phyloP scores from a whole-genome alignment of 1,140 invertebrate genomes.

The Pseudomyrmex concolor region DNA sequence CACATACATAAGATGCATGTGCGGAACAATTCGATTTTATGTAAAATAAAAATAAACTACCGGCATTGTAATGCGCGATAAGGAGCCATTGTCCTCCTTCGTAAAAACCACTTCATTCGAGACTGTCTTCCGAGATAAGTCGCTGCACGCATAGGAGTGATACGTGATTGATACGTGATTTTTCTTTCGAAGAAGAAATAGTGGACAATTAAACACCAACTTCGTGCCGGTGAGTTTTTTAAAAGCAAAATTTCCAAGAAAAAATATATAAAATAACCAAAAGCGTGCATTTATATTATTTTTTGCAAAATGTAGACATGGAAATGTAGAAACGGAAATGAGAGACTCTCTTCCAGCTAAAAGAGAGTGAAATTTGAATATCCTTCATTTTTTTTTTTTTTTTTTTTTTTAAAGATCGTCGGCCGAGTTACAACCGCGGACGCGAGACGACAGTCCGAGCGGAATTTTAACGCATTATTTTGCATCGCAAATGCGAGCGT shows the following conservation, averaged over 20 bases:
- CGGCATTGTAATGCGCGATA: conserved; percentile 63
- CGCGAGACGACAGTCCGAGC: conserved; percentile 28
- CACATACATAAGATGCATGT: conserved; percentile 13
- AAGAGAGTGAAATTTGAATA: conserved; percentile 44
- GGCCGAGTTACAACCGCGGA: conserved; percentile 44
- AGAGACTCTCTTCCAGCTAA: not conserved
- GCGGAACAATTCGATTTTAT: conserved; percentile 61
- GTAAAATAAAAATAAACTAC: conserved; percentile 62
- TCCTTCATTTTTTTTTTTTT: not conserved
- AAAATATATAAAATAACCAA: too few species aligned
- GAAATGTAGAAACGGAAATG: not conserved
- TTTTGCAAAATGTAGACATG: not conserved
- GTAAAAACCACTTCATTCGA: not conserved
- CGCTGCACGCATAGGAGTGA: not conserved
- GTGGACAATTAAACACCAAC: not conserved
- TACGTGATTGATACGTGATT: conserved; percentile 11
- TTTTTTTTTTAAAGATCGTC: conserved; percentile 21
- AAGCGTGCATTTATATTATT: not conserved
- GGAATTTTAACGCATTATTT: conserved; percentile 58
- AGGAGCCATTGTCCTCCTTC: conserved; percentile 42
- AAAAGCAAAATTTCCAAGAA: too few species aligned
- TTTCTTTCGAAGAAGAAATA: not conserved
- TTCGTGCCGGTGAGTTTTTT: not conserved
- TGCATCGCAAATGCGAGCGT: conserved; percentile 54
- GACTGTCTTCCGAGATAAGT: not conserved